Base-by-base conservation (phyloP, 2,888 invertebrate species). In the Cephus pygmeus region DNA sequence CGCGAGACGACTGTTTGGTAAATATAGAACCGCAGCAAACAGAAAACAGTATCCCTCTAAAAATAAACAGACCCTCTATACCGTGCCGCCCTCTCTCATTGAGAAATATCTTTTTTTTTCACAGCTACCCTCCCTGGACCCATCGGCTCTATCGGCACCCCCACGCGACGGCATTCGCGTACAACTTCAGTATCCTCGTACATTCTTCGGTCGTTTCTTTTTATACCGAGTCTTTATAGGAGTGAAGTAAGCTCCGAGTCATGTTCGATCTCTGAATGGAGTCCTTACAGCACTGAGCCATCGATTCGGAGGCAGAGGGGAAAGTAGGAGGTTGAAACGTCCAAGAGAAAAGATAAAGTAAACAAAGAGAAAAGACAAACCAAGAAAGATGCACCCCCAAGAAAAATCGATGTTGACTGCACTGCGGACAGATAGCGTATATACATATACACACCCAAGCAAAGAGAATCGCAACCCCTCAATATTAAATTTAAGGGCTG, bases 331-430 rank as follows among this genome's bases (percentile, higher is more conserved):
- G 69, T 33, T 33, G 31, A 33, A 9, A 36, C 12, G 23, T 30
- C 73, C 23, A n/a, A 36, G 56, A 36, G 31, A 34, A 73, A 34
- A 36, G 76, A 40, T 35, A 23, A 73, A 69, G 76, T 68, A 74
- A 33, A 78, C 74, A 69, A 69, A 77, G 77, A 75, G 75, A 76
- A 73, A 73, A 79, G 71, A 75, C 75, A 56, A 56, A 56, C 23
- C 56, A 56, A 56, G 9, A 56, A 56, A 15, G 23, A 23, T 56
- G 40, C 40, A 40, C 9, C 9, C 23, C 23, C 2, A 56, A 56
- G 56, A 23, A 56, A 23, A 56, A 56, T 56, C 56, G 23, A 56
- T 56, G 56, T 15, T 23, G 56, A 56, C 56, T 56, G 23, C 56
- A 56, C 56, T 56, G 56, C 56, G 56, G 56, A 23, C 56, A 56